Evolutionary conservation across 2,113 vertebrate species (phyloP), one percentile per base, ranked within the genome.

Genomic region (Pandion haliaetus): DNA sequence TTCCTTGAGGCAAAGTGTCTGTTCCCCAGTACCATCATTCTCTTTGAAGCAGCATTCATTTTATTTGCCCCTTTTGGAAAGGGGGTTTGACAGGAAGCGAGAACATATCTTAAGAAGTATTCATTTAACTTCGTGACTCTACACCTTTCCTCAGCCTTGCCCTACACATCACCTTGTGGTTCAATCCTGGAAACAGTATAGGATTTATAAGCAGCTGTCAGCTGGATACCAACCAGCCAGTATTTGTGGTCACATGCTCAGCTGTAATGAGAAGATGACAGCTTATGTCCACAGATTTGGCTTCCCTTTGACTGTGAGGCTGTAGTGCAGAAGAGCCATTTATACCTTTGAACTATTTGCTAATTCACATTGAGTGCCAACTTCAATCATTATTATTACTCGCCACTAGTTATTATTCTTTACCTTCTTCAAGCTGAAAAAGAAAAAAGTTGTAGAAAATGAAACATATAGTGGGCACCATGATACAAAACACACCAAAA

Each of bases 151-250:
- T 49, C 82, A 83, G 71, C 58, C 36, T 8, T 50, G 14, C 47
- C 72, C 65, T 63, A 1, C 44, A 5, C 14, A 1, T 47, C 40
- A 16, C 54, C 36, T 16, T n/a, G 40, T 3, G 14, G 26, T 54
- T 88, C 25, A 17, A 6, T 7, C 63, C 88, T 62, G 29, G 36
- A 24, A 61, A 29, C 36, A 57, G 21, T 1, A 6, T 1, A 4
- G 58, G 36, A 36, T 36, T 36, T 7, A 1, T 23, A 50, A 17
- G 14, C 0, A 0, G 5, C 38, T 25, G 25, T 4, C 69, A 81
- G 17, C n/a, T 49, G 31, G 45, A 32, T 26, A 13, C 40, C 54
- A 52, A 0, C 6, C 45, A 5, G 1, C 1, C 0, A 1, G 14
- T 2, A 1, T n/a, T 29, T 32, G 36, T 7, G 36, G 10, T 61